Percentiles rank a stretch among this genome's conserved stretches.
Conservation (phyloP, 2,888 invertebrate species). For the Coecobrya sp. region DNA sequence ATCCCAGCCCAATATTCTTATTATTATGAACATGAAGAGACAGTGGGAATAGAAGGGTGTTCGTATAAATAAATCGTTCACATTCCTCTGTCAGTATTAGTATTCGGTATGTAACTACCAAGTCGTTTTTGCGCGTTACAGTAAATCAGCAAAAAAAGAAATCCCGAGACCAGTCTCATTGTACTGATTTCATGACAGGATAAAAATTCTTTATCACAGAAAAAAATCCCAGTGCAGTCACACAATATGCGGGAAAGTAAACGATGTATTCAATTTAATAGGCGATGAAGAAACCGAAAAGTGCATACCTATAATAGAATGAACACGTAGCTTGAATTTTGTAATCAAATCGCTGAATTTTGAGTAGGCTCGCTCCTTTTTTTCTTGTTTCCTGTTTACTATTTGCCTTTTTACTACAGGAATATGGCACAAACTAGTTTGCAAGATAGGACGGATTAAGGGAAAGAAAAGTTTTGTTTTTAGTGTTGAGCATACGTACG, state of each 20-base stretch:
- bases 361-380: constrained; percentile 38
- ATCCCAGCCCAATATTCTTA: constrained; percentile 20
- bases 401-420: neutral
- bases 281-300: constrained; percentile 26
- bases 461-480: neutral
- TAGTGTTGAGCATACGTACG: neutral
- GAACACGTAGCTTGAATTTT: constrained; percentile 41
- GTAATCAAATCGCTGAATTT: constrained; percentile 70
- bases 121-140: constrained; percentile 52
- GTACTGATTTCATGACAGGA: constrained; percentile 62
- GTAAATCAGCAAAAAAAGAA: constrained; percentile 67
- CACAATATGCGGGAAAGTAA: neutral
- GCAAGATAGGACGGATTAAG: constrained; percentile 2
- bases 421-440: constrained; percentile 36
- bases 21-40: constrained; percentile 19
- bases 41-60: neutral
- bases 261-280: constrained; percentile 57
- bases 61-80: constrained; percentile 70
- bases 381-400: neutral
- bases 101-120: neutral
- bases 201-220: constrained; percentile 56
- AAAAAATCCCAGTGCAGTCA: neutral
- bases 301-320: constrained; percentile 35
- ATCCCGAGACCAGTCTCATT: constrained; percentile 55
- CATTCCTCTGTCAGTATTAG: constrained; percentile 39